Conservation (phyloP, 2,113 vertebrate genomes). For the Albula goreensis region DNA sequence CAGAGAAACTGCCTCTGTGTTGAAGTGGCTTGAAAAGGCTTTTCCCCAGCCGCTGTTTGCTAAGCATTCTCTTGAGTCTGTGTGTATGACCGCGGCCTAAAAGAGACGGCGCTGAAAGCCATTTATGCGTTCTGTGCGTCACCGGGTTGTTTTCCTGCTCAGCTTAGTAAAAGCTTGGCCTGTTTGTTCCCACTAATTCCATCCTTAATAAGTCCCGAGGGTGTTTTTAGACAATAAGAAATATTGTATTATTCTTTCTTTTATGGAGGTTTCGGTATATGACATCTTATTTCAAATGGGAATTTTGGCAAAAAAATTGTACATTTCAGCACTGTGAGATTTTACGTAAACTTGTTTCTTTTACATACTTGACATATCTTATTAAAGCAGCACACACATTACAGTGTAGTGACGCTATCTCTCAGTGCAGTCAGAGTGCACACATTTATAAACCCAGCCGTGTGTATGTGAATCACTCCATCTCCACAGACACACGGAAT, state of each 20-base stretch:
- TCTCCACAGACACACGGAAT: background rate
- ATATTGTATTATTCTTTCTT: background rate
- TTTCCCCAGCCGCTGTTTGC: background rate
- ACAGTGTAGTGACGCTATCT: background rate
- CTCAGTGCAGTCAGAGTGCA: background rate
- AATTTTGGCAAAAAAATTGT: background rate
- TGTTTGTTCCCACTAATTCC: background rate
- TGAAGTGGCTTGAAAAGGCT: conserved; percentile 10
- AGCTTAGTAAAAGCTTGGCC: background rate
- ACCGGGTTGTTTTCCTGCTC: background rate
- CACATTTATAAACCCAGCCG: background rate
- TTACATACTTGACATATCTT: too few species aligned
- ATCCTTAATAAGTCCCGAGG: background rate
- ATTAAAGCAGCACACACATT: background rate
- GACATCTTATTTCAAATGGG: background rate
- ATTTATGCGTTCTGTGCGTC: background rate
- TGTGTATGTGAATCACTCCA: background rate
- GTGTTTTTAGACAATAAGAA: background rate
- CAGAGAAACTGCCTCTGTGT: background rate
- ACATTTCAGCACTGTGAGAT: background rate
- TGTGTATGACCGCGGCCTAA: background rate
- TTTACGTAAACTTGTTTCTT: background rate
- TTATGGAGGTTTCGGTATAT: too few species aligned
- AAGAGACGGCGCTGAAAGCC: background rate
- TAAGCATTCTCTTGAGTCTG: background rate